Conservation (phyloP, 1,140 invertebrate species). For the Schlechtendalia chinensis region DNA sequence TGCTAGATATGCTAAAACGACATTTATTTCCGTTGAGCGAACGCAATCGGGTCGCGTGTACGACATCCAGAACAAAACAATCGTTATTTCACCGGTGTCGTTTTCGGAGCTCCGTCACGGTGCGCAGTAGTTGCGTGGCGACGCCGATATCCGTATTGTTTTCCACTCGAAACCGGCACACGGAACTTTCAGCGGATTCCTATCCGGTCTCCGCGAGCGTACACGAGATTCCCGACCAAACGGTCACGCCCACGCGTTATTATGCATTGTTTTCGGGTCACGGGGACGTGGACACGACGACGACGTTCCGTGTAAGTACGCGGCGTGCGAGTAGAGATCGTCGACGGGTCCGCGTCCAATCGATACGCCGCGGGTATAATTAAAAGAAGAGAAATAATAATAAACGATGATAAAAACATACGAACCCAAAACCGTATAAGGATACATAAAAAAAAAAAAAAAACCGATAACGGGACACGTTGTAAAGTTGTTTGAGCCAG, state of each 20-base stretch:
- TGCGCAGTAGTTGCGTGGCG: too few species aligned
- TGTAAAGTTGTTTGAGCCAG: not conserved
- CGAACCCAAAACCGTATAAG: not conserved
- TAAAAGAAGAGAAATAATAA: slow-evolving; percentile 2
- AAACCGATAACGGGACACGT: slow-evolving; percentile 28
- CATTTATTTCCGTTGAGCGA: too few species aligned
- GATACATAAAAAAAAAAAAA: not conserved
- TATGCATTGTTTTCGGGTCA: slow-evolving; percentile 20
- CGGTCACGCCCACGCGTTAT: slow-evolving; percentile 19
- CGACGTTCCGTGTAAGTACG: not conserved
- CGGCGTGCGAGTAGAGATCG: not conserved
- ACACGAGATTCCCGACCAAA: not conserved
- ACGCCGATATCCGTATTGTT: too few species aligned
- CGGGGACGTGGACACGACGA: slow-evolving; percentile 15
- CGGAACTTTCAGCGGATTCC: not conserved
- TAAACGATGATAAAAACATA: not conserved
- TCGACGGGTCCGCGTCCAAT: slow-evolving; percentile 14
- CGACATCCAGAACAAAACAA: not conserved
- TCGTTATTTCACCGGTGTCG: not conserved
- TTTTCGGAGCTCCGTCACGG: not conserved
- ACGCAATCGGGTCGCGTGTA: not conserved
- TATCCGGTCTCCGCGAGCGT: not conserved
- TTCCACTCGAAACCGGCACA: too few species aligned
- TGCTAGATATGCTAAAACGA: too few species aligned
- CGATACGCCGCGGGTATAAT: not conserved